Percentiles rank a stretch among this genome's conserved stretches.
Evolutionary conservation across 2,888 invertebrate species (phyloP).

Genomic region (Pammene fasciana): DNA sequence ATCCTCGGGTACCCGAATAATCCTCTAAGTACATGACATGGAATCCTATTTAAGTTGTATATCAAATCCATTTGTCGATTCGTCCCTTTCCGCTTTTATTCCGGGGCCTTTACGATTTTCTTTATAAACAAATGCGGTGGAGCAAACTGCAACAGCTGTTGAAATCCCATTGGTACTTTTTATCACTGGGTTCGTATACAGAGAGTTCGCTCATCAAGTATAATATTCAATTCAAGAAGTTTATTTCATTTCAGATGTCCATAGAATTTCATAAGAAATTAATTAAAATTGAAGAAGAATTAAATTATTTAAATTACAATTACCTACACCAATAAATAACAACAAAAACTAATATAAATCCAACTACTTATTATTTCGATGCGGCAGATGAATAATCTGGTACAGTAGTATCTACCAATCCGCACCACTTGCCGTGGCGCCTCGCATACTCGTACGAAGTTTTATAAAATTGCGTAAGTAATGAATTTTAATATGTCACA

Average conservation of each 20-base stretch:
- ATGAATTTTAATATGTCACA: too few relatives aligned
- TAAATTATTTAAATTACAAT: too few relatives aligned
- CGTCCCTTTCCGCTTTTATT: constrained; percentile 28
- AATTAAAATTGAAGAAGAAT: too few relatives aligned
- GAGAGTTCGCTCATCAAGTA: not conserved
- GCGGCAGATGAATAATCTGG: not conserved
- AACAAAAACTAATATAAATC: too few relatives aligned
- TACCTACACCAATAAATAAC: too few relatives aligned
- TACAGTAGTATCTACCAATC: not conserved
- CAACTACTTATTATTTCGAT: not conserved
- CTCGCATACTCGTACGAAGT: too few relatives aligned
- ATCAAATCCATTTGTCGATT: constrained; percentile 32
- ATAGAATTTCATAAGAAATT: too few relatives aligned
- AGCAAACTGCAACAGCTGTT: constrained; percentile 40
- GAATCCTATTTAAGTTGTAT: constrained; percentile 27
- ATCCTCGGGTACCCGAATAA: too few relatives aligned
- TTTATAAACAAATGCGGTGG: constrained; percentile 40
- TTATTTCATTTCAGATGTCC: too few relatives aligned
- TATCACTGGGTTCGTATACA: constrained; percentile 12
- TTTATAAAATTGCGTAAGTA: too few relatives aligned
- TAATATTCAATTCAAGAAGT: too few relatives aligned
- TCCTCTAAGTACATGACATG: not conserved
- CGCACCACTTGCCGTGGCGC: too few relatives aligned
- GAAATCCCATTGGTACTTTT: constrained; percentile 27
- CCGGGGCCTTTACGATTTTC: constrained; percentile 26